Evolutionary conservation across 2,888 invertebrate species (phyloP).

Genomic region (Rhopalosiphum nymphaeae): DNA sequence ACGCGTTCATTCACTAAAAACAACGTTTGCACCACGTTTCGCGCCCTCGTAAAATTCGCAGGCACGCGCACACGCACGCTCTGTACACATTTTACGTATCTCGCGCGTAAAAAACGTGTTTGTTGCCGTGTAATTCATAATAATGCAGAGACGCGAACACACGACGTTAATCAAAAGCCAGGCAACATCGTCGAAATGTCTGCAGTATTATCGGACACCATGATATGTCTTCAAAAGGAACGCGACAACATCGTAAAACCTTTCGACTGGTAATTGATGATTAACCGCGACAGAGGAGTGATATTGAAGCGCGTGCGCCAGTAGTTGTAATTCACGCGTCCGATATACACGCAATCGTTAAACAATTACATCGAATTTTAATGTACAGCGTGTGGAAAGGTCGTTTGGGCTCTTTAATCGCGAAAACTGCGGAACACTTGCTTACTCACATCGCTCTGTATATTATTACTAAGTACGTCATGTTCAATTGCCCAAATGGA

Average conservation of each 20-base stretch:
- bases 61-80: neutral
- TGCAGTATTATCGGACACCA: neutral
- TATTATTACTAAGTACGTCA: neutral
- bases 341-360: neutral
- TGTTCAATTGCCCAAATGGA: neutral
- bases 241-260: neutral
- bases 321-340: neutral
- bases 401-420: neutral
- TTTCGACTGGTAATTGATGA: neutral
- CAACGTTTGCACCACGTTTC: neutral
- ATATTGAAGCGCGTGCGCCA: neutral
- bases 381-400: neutral
- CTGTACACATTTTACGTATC: neutral
- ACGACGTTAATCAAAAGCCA: neutral
- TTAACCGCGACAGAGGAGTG: neutral
- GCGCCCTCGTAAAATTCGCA: neutral
- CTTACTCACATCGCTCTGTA: neutral
- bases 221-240: neutral
- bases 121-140: neutral
- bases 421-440: neutral
- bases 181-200: neutral
- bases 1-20: slow-evolving; percentile 21
- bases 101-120: neutral
- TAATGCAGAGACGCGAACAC: neutral
- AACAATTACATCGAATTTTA: neutral